A percentile compares a stretch with the other conserved stretches of the same genome.
Conservation (phyloP, 2,888 invertebrate species). For the Drosophila merina region DNA sequence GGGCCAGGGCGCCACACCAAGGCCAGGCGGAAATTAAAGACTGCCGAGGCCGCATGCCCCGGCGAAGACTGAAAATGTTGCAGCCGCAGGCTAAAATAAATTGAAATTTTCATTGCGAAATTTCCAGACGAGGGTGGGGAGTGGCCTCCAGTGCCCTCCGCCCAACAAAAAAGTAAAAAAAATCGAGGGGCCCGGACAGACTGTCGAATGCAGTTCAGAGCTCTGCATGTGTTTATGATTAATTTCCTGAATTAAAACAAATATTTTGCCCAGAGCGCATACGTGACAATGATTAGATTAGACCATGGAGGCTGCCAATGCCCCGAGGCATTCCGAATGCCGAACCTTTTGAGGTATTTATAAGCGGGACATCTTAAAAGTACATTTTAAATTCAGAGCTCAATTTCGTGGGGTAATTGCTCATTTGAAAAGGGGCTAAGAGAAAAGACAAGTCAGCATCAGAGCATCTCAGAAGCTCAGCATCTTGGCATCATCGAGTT, state of each 20-base stretch:
- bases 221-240: slow-evolving; percentile 67
- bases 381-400: slow-evolving; percentile 42
- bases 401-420: slow-evolving; percentile 44
- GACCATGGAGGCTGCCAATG: slow-evolving; percentile 10
- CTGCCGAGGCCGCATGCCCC: slow-evolving; percentile 37
- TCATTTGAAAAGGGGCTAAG: slow-evolving; percentile 39
- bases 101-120: slow-evolving; percentile 70
- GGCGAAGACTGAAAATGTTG: slow-evolving; percentile 43
- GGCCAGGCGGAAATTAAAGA: slow-evolving; percentile 67
- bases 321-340: slow-evolving; percentile 9
- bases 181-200: slow-evolving; percentile 4
- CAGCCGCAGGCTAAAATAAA: slow-evolving; percentile 71
- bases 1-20: slow-evolving; percentile 2
- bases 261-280: slow-evolving; percentile 50
- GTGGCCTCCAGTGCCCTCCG: neutral
- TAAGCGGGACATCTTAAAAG: slow-evolving; percentile 13
- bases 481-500: slow-evolving; percentile 6
- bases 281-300: slow-evolving; percentile 80
- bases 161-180: neutral
- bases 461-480: slow-evolving; percentile 12
- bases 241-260: slow-evolving; percentile 69
- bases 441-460: slow-evolving; percentile 12
- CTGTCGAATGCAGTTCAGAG: slow-evolving; percentile 53
- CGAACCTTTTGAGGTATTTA: slow-evolving; percentile 15
- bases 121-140: neutral